These are phyloP conservation scores for Phenganax stokvisi DNA, from an alignment of 92 coral and sea anemone genomes.

Conservation along the genomic window DNA sequence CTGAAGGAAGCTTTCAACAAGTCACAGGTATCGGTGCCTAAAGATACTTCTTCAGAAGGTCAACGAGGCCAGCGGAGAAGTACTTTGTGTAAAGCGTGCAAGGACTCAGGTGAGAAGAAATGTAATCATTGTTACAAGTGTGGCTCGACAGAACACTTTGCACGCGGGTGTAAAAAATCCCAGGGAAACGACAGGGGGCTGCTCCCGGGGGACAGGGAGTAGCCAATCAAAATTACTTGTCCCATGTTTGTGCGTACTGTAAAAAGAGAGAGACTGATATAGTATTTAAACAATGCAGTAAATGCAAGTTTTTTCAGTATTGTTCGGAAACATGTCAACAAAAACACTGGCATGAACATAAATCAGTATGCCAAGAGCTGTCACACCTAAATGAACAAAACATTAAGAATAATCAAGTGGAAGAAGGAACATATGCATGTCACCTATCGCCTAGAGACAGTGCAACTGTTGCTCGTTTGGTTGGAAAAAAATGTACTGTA, in stretches of 20 bases:
- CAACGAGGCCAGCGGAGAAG: background rate
- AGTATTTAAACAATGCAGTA: constrained; percentile 44
- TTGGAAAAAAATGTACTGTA: constrained; percentile 49
- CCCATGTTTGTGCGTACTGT: constrained; percentile 52
- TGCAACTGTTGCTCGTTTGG: constrained; percentile 47
- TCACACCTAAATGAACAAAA: constrained; percentile 37
- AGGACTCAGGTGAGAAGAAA: constrained; percentile 2
- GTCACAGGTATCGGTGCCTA: constrained; percentile 22
- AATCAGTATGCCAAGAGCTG: constrained; percentile 43
- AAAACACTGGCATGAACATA: constrained; percentile 54
- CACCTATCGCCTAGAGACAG: constrained; percentile 58
- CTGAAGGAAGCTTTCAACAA: constrained; percentile 34
- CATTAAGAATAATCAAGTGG: constrained; percentile 3
- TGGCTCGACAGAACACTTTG: constrained; percentile 30
- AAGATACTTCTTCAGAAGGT: background rate
- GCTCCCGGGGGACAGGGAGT: constrained; percentile 65
- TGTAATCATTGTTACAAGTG: constrained; percentile 39
- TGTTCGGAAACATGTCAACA: constrained; percentile 55
- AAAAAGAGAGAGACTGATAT: constrained; percentile 20
- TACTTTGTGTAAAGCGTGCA: constrained; percentile 18
- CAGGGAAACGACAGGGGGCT: constrained; percentile 58
- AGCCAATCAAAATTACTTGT: constrained; percentile 35
- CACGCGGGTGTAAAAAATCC: constrained; percentile 17
- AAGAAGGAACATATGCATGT: constrained; percentile 32
- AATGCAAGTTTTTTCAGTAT: constrained; percentile 54